These are phyloP conservation scores for Gymnoscelis rufifasciata DNA, from an alignment of 2,888 invertebrate genomes.

Conservation along the genomic window DNA sequence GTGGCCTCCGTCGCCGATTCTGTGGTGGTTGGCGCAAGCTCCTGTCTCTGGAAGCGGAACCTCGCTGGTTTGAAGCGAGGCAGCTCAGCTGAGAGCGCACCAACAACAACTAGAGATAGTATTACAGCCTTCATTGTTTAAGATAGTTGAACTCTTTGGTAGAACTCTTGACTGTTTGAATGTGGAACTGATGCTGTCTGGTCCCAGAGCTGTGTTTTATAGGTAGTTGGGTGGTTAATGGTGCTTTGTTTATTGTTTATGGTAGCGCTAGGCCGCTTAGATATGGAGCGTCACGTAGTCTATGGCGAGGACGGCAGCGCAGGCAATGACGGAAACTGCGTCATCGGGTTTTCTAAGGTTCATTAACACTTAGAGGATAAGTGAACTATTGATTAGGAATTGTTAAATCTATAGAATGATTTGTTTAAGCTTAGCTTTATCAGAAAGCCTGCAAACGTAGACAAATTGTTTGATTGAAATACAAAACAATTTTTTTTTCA, in stretches of 20 bases:
- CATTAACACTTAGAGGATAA: not conserved
- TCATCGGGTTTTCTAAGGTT: conserved; percentile 13
- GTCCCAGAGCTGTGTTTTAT: conserved; percentile 42
- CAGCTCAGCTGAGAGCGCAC: conserved; percentile 53
- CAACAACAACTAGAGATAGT: conserved; percentile 45
- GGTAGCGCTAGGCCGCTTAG: conserved; percentile 48
- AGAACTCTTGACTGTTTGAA: not conserved
- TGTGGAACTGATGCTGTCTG: conserved; percentile 40
- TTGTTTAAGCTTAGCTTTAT: too few relatives aligned
- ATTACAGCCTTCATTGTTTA: conserved; percentile 60
- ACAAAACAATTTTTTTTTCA: too few relatives aligned
- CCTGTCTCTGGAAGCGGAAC: conserved; percentile 70
- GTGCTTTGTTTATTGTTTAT: conserved; percentile 62
- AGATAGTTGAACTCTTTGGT: conserved; percentile 12
- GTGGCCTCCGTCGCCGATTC: conserved; percentile 59
- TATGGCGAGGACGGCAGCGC: conserved; percentile 41
- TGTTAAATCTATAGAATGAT: too few relatives aligned
- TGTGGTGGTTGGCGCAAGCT: conserved; percentile 65
- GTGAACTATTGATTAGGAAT: too few relatives aligned
- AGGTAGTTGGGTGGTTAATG: conserved; percentile 49
- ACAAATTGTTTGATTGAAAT: too few relatives aligned
- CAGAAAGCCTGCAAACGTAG: too few relatives aligned
- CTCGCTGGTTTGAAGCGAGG: conserved; percentile 71
- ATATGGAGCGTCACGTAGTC: conserved; percentile 49
- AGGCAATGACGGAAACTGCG: conserved; percentile 26